Evolutionary conservation across 2,797 vertebrate genomes (phyloP).

Genomic region (Lacerta agilis): DNA sequence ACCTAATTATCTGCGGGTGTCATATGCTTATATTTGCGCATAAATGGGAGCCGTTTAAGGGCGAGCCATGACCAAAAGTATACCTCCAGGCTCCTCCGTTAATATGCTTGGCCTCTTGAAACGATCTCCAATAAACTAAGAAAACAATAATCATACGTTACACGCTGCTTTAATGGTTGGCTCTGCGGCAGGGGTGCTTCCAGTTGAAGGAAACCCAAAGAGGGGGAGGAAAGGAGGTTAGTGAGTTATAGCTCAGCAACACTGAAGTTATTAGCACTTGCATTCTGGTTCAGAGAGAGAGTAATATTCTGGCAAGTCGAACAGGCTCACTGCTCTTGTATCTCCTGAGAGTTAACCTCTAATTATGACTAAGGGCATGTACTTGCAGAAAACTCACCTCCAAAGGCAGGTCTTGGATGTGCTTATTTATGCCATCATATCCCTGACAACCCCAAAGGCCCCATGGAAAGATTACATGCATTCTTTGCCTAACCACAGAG

Average conservation of each 20-base stretch:
- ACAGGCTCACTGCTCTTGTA: conserved; percentile 26
- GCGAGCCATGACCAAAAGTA: not conserved
- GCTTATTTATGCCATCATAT: not conserved
- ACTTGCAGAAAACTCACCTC: not conserved
- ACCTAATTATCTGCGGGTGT: conserved; percentile 48
- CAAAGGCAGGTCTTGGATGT: not conserved
- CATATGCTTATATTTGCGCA: not conserved
- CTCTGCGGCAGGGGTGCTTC: conserved; percentile 8
- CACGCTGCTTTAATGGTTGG: conserved; percentile 52
- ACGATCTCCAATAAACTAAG: conserved; percentile 42
- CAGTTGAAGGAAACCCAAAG: not conserved
- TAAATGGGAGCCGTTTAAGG: conserved; percentile 36
- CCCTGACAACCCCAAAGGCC: not conserved
- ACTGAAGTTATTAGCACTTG: conserved; percentile 65
- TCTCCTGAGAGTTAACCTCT: conserved; percentile 49
- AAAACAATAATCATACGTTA: conserved; percentile 47
- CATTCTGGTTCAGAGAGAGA: conserved; percentile 3
- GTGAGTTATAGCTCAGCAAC: conserved; percentile 26
- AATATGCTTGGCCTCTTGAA: conserved; percentile 47
- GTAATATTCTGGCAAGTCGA: conserved; percentile 35
- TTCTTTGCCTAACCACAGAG: no score
- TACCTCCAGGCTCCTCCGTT: conserved; percentile 25
- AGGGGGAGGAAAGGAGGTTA: not conserved
- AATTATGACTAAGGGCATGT: conserved; percentile 50
- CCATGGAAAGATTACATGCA: not conserved